Conservation (phyloP, 2,113 vertebrate species). For the Empidonax traillii region DNA sequence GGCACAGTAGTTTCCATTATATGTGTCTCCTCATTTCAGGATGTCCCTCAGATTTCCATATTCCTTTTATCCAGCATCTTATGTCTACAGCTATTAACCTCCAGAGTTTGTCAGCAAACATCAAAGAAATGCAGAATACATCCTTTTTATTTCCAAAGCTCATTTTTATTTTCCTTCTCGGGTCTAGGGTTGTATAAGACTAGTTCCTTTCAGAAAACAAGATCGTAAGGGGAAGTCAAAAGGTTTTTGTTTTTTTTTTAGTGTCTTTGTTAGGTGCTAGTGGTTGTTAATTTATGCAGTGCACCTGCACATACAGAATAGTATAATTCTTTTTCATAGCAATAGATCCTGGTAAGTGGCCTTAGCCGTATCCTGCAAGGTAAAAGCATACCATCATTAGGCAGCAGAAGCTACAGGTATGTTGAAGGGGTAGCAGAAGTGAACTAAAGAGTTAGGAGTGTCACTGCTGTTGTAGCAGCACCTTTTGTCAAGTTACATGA, state of each 20-base stretch:
- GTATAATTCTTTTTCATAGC: constrained; percentile 41
- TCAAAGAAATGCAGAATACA: background rate
- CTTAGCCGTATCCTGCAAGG: background rate
- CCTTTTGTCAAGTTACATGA: background rate
- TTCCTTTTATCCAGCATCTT: background rate
- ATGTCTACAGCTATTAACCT: background rate
- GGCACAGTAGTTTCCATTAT: background rate
- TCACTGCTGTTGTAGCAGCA: background rate
- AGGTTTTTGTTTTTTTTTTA: background rate
- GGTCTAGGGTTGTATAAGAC: background rate
- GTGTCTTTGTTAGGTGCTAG: constrained; percentile 13
- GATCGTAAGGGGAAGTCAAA: background rate
- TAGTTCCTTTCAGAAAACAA: background rate
- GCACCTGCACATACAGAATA: background rate
- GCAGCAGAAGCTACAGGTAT: background rate
- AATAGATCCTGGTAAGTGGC: constrained; percentile 29
- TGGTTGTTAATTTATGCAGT: constrained; percentile 41
- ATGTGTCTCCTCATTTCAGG: background rate
- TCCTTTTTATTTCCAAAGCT: background rate
- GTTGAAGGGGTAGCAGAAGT: background rate
- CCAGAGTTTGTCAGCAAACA: background rate
- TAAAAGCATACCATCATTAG: constrained; percentile 14
- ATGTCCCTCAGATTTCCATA: background rate
- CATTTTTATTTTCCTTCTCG: background rate
- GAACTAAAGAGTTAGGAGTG: background rate